Evolutionary conservation across 2,888 invertebrate genomes (phyloP), one percentile per base, ranked within the genome.

Genomic region (Callosobruchus maculatus): DNA sequence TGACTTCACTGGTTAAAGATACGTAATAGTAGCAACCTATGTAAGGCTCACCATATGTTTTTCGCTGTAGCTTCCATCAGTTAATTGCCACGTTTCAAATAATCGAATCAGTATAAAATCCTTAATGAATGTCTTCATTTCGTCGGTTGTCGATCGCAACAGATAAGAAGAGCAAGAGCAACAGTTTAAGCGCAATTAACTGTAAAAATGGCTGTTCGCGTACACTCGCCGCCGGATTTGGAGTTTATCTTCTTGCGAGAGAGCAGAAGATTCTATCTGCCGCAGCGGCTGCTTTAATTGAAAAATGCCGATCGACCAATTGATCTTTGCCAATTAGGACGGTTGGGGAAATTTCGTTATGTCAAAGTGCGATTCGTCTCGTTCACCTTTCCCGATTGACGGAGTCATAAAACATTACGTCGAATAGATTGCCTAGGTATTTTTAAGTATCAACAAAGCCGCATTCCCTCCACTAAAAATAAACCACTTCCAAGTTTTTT

Each of bases 101-200:
- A 49, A 49, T 49, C 49, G 49, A 49, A 49, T 49, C 49, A 49
- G 49, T 49, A 49, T 49, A 49, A 49, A 49, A 18, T 49, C 7
- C 49, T 49, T 49, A 49, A 49, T 49, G 49, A 49, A 49, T 49
- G 49, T 49, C 49, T 49, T 49, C 49, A 49, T 49, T 49, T 49
- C 49, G 7, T 13, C 49, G 13, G 49, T 49, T 13, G 1, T 49
- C 49, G 49, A 49, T 49, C 49, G 49, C 49, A 49, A 49, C 49
- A 49, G 49, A 49, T 49, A 49, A 49, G 49, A 49, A 70, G 71
- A 72, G 71, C 71, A 71, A 74, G 70, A 74, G 74, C 70, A 71
- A 71, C 73, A 72, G 71, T 74, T 72, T 74, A 73, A 74, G 74
- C 49, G 49, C 72, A 76, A 76, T 76, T 76, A 76, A 73, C 67